Conservation (phyloP, 1,140 invertebrate genomes). For the Calosoma granatense region DNA sequence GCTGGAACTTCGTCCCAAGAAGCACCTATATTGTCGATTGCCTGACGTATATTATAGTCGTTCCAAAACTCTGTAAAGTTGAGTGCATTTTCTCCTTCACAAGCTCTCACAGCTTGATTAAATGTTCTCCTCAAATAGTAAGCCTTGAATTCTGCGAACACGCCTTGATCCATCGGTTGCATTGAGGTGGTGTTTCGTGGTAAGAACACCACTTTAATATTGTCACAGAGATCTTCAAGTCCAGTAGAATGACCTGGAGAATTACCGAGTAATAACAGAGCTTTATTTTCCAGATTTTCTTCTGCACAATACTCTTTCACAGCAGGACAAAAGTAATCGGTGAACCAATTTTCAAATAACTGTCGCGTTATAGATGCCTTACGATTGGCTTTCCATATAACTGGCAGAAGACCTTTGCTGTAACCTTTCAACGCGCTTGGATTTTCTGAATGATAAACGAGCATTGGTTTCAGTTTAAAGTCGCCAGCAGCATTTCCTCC, state of each 20-base stretch:
- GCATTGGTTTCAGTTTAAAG: conserved; percentile 35
- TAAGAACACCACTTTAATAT: conserved; percentile 12
- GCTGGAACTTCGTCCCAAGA: conserved; percentile 9
- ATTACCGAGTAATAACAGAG: conserved; percentile 25
- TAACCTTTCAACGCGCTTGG: conserved; percentile 29
- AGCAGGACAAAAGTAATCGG: conserved; percentile 25
- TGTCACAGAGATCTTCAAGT: not conserved
- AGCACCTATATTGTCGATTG: conserved; percentile 16
- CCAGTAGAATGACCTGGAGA: conserved; percentile 20
- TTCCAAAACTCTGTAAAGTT: not conserved
- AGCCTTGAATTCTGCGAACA: conserved; percentile 25
- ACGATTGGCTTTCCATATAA: conserved; percentile 33
- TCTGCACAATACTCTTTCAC: conserved; percentile 25
- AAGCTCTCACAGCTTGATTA: not conserved
- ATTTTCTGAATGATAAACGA: conserved; percentile 34
- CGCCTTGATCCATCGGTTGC: conserved; percentile 31
- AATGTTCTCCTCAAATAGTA: conserved; percentile 15
- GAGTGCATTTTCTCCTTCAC: not conserved
- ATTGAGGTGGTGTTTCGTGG: conserved; percentile 11
- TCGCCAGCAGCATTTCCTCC: conserved; percentile 34
- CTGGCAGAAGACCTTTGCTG: conserved; percentile 27
- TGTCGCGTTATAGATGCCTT: conserved; percentile 34
- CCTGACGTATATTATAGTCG: conserved; percentile 11
- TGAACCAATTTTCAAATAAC: conserved; percentile 34
- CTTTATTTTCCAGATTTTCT: conserved; percentile 12